Conservation (phyloP, 1,140 invertebrate genomes). For the Hydropsyche tenuis region DNA sequence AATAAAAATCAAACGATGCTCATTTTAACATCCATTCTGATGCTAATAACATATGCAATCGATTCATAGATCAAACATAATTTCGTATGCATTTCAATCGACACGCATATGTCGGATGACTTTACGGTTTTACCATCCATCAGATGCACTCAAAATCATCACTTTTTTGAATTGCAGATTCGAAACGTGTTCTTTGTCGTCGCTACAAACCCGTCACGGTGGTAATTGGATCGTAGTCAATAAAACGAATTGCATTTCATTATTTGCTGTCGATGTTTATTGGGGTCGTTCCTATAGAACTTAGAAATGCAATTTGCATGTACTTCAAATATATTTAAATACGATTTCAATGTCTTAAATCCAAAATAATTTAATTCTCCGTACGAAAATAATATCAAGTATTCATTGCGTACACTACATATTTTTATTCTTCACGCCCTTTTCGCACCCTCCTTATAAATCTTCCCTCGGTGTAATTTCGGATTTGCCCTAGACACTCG, state of each 20-base stretch:
- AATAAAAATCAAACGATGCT: too few species aligned
- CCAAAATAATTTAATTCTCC: neutral
- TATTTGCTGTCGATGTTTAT: constrained; percentile 40
- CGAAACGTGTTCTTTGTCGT: neutral
- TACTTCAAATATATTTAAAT: too few species aligned
- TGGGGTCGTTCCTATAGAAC: too few species aligned
- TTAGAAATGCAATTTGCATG: too few species aligned
- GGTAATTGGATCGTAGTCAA: constrained; percentile 38
- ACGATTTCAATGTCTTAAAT: too few species aligned
- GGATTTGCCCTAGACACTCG: neutral
- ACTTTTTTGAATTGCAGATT: constrained; percentile 22
- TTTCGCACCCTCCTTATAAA: constrained; percentile 12
- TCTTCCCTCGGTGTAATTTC: constrained; percentile 20
- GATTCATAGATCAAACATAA: neutral
- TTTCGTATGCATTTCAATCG: constrained; percentile 1
- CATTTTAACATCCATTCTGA: too few species aligned
- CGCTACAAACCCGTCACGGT: constrained; percentile 31
- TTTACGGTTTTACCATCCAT: neutral
- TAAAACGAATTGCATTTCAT: constrained; percentile 40
- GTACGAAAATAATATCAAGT: neutral
- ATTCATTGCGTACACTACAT: neutral
- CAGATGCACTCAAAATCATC: neutral
- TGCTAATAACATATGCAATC: too few species aligned
- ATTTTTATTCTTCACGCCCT: constrained; percentile 10
- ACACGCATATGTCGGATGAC: neutral